Percentiles rank a stretch among this genome's conserved stretches.
Evolutionary conservation across 2,888 invertebrate genomes (phyloP).

Genomic region (Ennomos fuscantarius): DNA sequence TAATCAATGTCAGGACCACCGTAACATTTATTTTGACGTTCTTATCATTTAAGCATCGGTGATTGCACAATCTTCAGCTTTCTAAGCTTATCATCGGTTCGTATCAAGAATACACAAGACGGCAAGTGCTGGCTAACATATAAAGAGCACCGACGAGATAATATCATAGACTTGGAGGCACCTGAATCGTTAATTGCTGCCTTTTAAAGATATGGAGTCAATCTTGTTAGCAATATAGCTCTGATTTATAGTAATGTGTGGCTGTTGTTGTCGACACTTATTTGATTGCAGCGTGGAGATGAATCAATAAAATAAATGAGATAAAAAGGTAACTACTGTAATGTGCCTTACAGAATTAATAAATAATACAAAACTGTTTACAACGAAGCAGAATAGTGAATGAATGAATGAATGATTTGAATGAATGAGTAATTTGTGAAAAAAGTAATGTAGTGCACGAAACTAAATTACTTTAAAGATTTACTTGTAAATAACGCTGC

Average conservation of each 20-base stretch:
- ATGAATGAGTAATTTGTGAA: too few relatives aligned
- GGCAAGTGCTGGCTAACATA: constrained; percentile 12
- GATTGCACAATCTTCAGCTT: constrained; percentile 20
- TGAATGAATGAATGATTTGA: too few relatives aligned
- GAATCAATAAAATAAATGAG: too few relatives aligned
- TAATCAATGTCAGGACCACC: constrained; percentile 9
- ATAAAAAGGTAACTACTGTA: too few relatives aligned
- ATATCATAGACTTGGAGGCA: constrained; percentile 27
- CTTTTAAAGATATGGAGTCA: constrained; percentile 14
- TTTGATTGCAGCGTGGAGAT: background rate
- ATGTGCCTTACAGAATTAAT: too few relatives aligned
- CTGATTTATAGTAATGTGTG: constrained; percentile 12
- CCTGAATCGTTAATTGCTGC: constrained; percentile 28
- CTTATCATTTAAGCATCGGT: constrained; percentile 8
- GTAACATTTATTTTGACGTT: constrained; percentile 5
- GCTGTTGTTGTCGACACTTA: constrained; percentile 1
- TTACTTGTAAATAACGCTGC: too few relatives aligned
- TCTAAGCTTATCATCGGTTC: constrained; percentile 22
- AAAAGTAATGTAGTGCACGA: too few relatives aligned
- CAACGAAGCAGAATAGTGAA: too few relatives aligned
- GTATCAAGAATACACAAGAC: constrained; percentile 23
- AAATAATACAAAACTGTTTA: too few relatives aligned
- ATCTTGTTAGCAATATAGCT: constrained; percentile 14
- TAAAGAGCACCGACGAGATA: constrained; percentile 28
- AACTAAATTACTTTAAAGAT: too few relatives aligned